Conservation (phyloP, 2,113 vertebrate genomes). For the Dipodomys ordii region DNA sequence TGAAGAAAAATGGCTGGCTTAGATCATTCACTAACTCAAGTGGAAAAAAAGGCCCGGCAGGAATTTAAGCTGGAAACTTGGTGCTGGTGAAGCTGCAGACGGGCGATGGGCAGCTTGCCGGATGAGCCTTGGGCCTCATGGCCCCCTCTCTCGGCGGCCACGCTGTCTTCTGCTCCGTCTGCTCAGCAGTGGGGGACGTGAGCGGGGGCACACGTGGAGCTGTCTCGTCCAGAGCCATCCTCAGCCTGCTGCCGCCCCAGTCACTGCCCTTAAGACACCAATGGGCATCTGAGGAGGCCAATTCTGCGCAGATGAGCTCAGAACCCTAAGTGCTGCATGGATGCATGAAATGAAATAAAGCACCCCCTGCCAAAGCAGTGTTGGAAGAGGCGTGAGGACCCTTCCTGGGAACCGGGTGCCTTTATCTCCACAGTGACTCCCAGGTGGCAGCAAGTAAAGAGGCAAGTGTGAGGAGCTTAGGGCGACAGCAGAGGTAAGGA, state of each 20-base stretch:
- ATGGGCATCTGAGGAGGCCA: no score
- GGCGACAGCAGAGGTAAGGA: neutral
- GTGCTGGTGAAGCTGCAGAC: neutral
- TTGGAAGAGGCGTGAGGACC: neutral
- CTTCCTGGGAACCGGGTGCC: neutral
- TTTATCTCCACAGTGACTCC: neutral
- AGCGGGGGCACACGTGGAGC: neutral
- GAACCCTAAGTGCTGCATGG: neutral
- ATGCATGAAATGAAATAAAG: fast-evolving
- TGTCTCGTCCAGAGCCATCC: neutral
- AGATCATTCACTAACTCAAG: neutral
- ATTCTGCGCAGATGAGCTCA: fast-evolving
- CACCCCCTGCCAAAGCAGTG: fast-evolving
- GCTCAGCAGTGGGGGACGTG: no score
- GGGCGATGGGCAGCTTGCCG: neutral
- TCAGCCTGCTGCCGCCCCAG: no score
- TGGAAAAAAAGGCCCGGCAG: neutral
- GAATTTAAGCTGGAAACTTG: neutral
- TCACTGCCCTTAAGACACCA: neutral
- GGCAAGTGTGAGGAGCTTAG: neutral
- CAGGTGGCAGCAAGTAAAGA: neutral
- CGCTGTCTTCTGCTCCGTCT: neutral
- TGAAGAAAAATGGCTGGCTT: neutral
- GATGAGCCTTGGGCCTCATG: neutral
- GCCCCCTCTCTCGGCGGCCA: fast-evolving